Conservation (phyloP, 2,113 vertebrate species). For the Oceanodroma tethys region DNA sequence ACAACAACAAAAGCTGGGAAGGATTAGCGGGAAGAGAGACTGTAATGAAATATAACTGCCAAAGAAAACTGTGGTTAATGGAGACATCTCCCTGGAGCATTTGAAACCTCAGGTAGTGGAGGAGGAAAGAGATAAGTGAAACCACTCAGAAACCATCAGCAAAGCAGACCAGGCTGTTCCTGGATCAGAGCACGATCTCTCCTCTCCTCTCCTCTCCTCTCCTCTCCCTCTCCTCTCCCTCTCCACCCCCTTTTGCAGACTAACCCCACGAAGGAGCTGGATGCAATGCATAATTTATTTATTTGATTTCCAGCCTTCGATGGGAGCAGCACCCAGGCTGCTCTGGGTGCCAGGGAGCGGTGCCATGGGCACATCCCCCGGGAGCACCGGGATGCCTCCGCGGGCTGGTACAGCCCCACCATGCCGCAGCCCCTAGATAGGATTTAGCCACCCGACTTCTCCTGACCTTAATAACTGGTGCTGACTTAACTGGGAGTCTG, state of each 20-base stretch:
- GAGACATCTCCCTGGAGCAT: slow-evolving; percentile 36
- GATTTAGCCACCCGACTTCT: slow-evolving; percentile 52
- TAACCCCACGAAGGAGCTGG: background rate
- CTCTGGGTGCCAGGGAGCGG: rapidly evolving
- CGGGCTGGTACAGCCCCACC: background rate
- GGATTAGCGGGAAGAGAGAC: background rate
- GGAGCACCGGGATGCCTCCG: rapidly evolving
- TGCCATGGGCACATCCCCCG: background rate
- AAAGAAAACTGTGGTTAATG: slow-evolving; percentile 53
- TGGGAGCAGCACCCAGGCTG: background rate
- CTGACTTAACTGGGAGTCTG: slow-evolving; percentile 36
- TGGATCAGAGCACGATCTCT: background rate
- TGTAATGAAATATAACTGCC: slow-evolving; percentile 47
- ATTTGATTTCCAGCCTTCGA: background rate
- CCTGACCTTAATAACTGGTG: slow-evolving; percentile 54
- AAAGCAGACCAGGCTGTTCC: background rate
- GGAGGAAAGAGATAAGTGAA: slow-evolving; percentile 44
- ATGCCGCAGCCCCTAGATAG: background rate
- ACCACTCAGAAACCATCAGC: slow-evolving; percentile 18
- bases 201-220: no score
- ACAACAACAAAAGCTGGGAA: slow-evolving; percentile 15
- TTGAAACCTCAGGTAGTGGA: slow-evolving; percentile 46
- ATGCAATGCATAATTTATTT: background rate
- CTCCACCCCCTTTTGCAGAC: background rate
- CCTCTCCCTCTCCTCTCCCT: background rate